phyloP scores from a whole-genome alignment of 2,113 vertebrate genomes.

The Rafetus swinhoei region DNA sequence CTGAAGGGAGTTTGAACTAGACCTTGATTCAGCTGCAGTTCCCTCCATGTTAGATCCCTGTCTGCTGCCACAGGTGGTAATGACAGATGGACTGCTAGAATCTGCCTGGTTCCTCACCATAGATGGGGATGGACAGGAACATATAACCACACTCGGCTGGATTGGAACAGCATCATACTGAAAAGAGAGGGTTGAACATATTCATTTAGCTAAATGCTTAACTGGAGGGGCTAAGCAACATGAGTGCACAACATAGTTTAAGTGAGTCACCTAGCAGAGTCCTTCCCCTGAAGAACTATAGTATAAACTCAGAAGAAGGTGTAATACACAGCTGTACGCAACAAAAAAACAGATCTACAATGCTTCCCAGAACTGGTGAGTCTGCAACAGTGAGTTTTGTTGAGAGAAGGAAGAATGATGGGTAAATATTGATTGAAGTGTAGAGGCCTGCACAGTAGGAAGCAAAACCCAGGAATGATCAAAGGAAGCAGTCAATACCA shows the following conservation, averaged over 20 bases:
- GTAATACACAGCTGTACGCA: neutral
- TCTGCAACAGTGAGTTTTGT: neutral
- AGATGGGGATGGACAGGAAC: constrained; percentile 93
- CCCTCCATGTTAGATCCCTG: constrained; percentile 89
- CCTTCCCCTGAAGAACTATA: neutral
- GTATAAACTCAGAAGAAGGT: neutral
- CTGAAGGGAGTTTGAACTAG: constrained; percentile 76
- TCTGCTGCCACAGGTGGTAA: constrained; percentile 87
- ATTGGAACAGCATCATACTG: constrained; percentile 98
- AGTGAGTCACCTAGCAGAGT: neutral
- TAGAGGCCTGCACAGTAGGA: neutral
- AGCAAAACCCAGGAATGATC: neutral
- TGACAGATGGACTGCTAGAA: constrained; percentile 85
- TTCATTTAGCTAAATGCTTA: neutral
- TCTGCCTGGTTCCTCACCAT: constrained; percentile 97
- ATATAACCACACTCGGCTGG: constrained; percentile 95
- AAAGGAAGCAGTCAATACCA: neutral
- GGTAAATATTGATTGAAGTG: neutral
- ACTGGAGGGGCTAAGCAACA: neutral
- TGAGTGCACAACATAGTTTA: neutral
- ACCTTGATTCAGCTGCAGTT: constrained; percentile 81
- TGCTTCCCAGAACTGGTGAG: neutral
- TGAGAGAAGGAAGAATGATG: too few relatives aligned
- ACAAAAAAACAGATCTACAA: neutral
- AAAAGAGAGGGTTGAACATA: constrained; percentile 9